These are phyloP conservation scores for Rhipidura dahli DNA, from an alignment of 2,113 vertebrate genomes.

Conservation along the genomic window DNA sequence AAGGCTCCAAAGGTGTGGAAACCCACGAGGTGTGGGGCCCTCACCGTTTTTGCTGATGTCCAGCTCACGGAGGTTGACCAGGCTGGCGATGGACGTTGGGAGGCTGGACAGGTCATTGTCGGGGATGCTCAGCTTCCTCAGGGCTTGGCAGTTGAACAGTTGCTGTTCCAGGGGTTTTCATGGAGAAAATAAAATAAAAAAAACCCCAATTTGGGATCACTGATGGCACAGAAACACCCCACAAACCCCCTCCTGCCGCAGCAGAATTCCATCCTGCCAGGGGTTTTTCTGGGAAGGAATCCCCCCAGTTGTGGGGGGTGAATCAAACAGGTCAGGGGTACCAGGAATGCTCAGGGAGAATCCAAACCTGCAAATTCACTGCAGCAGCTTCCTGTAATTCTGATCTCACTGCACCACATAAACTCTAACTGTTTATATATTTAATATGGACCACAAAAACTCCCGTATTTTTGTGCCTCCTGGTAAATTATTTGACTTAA, in stretches of 20 bases:
- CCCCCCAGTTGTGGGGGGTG: rapidly evolving
- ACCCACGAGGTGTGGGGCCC: neutral
- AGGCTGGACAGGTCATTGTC: conserved; percentile 97
- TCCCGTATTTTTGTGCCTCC: rapidly evolving
- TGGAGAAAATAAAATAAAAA: neutral
- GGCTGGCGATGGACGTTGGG: conserved; percentile 93
- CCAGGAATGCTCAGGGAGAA: neutral
- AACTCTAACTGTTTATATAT: rapidly evolving
- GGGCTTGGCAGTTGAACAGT: conserved; percentile 98
- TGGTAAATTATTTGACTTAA: rapidly evolving
- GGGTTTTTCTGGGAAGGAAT: neutral
- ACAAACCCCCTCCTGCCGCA: rapidly evolving
- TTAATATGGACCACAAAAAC: rapidly evolving
- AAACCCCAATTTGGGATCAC: neutral
- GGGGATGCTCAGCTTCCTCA: conserved; percentile 95
- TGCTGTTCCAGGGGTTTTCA: conserved; percentile 75
- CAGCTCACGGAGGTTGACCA: conserved; percentile 97
- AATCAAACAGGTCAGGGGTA: rapidly evolving
- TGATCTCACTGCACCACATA: rapidly evolving
- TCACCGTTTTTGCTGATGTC: conserved; percentile 99
- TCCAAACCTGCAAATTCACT: rapidly evolving
- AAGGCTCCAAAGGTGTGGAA: too few relatives aligned
- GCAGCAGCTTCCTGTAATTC: rapidly evolving
- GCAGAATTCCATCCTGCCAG: neutral
- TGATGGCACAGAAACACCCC: neutral